phyloP scores from a whole-genome alignment of 2,797 vertebrate species.

The Naso thynnoides region DNA sequence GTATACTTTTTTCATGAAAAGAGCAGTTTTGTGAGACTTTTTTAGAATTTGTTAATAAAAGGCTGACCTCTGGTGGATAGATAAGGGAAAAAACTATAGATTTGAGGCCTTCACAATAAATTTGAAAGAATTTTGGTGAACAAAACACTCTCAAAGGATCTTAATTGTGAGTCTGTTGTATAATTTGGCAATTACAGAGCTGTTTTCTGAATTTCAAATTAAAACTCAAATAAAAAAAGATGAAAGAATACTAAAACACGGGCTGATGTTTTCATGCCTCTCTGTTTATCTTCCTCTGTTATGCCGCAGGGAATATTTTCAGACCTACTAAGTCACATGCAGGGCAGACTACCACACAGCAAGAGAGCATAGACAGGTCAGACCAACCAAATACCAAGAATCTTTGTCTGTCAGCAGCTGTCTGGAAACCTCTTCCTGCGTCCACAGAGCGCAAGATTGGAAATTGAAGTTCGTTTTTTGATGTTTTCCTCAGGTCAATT shows the following conservation, averaged over 20 bases:
- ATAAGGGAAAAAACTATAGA: conserved; percentile 45
- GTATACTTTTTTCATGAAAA: conserved; percentile 20
- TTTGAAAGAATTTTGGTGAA: conserved; percentile 1
- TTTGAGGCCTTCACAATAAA: conserved; percentile 22
- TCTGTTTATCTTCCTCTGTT: conserved; percentile 70
- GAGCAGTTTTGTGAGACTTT: conserved; percentile 34
- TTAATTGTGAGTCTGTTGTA: background rate
- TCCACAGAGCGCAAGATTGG: conserved; percentile 58
- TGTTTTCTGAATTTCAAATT: conserved; percentile 20
- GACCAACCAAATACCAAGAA: conserved; percentile 78
- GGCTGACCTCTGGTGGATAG: conserved; percentile 84
- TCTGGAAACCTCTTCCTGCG: conserved; percentile 78
- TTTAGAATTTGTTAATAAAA: conserved; percentile 78
- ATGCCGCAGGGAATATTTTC: conserved; percentile 78
- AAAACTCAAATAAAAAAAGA: background rate
- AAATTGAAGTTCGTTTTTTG: conserved; percentile 74
- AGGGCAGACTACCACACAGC: conserved; percentile 81
- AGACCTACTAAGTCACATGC: conserved; percentile 76
- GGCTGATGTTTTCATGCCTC: conserved; percentile 69
- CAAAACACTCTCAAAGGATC: conserved; percentile 21
- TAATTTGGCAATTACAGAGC: conserved; percentile 15
- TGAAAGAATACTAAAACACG: conserved; percentile 39
- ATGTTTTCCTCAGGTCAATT: conserved; percentile 75
- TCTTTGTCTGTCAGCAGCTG: conserved; percentile 79
- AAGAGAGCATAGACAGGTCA: conserved; percentile 83